Percentiles rank a stretch among this genome's conserved stretches.
Evolutionary conservation across 2,797 vertebrate genomes (phyloP).

Genomic region (Malacoraja senta): DNA sequence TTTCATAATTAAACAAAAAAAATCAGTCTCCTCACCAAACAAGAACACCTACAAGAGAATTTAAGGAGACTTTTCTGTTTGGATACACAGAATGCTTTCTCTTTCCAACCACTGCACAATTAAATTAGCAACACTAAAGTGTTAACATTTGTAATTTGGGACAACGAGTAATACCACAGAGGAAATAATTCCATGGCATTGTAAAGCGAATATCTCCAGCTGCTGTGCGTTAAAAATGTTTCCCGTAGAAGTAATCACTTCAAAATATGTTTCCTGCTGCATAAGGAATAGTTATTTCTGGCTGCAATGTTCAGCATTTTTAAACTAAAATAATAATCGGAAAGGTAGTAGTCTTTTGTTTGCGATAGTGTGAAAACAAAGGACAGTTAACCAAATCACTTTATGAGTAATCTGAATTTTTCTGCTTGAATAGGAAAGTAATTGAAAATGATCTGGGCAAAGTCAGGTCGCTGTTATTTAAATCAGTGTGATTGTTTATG

Average conservation of each 20-base stretch:
- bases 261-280: neutral
- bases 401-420: neutral
- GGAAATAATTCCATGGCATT: neutral
- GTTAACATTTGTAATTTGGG: constrained; percentile 1
- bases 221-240: neutral
- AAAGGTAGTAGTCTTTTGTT: neutral
- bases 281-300: neutral
- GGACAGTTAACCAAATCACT: neutral
- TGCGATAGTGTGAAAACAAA: neutral
- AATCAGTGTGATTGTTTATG: neutral
- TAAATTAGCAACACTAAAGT: neutral
- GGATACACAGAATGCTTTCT: neutral
- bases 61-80: neutral
- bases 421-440: constrained; percentile 4
- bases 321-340: neutral
- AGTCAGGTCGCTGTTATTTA: neutral
- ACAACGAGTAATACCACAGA: neutral
- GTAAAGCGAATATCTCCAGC: neutral
- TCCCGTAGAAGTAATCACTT: neutral
- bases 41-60: neutral
- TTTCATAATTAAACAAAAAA: neutral
- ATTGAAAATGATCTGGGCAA: neutral
- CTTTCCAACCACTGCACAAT: neutral
- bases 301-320: neutral
- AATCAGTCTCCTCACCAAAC: neutral